A percentile compares a stretch with the other conserved stretches of the same genome.
These are phyloP conservation scores for Setophaga coronata DNA, from an alignment of 2,113 vertebrate species.

Conservation along the genomic window DNA sequence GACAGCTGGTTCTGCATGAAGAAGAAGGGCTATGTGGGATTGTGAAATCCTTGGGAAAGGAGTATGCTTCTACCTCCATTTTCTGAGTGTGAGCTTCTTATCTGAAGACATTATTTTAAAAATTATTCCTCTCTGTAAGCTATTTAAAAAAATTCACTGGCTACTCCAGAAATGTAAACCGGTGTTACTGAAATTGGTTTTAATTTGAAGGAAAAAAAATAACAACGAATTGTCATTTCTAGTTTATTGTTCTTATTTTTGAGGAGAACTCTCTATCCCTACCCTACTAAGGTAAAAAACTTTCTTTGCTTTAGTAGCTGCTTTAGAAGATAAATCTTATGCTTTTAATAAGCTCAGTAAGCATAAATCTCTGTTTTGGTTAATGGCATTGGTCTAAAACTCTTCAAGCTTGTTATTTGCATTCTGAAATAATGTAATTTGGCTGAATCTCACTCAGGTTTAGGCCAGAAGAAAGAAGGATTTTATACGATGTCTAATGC, in stretches of 20 bases:
- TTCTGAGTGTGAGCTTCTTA: background rate
- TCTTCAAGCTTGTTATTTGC: background rate
- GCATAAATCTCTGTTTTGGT: background rate
- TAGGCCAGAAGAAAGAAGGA: background rate
- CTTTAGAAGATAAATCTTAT: background rate
- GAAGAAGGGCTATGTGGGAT: background rate
- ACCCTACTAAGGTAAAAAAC: background rate
- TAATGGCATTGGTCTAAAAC: background rate
- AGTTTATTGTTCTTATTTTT: background rate
- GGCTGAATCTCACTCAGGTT: background rate
- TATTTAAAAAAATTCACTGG: background rate
- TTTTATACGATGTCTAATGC: background rate
- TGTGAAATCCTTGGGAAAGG: background rate
- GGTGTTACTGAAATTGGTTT: conserved; percentile 1
- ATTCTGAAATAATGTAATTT: background rate
- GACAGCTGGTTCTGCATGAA: background rate
- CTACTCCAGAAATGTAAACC: background rate
- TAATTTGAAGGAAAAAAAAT: conserved; percentile 29
- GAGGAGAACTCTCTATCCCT: background rate
- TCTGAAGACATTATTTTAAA: background rate
- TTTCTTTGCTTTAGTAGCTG: background rate
- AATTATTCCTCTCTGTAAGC: background rate
- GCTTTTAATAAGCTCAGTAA: background rate
- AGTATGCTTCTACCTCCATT: background rate
- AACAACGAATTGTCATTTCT: background rate